Percentiles rank a stretch among this genome's conserved stretches.
These are phyloP conservation scores for Dicaeum eximium DNA, from an alignment of 2,113 vertebrate genomes.

Conservation along the genomic window DNA sequence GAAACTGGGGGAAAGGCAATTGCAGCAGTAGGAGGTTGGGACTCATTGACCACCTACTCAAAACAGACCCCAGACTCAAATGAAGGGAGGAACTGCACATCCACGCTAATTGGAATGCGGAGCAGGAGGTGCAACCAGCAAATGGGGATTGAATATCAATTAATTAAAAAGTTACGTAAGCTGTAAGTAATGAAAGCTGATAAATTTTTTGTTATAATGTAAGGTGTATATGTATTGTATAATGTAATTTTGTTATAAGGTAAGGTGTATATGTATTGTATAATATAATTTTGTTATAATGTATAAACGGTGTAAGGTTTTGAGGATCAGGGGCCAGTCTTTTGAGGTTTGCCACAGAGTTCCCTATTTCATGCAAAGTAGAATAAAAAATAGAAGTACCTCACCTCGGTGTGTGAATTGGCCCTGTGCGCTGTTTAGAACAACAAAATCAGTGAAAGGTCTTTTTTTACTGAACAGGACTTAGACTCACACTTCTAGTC, in stretches of 20 bases:
- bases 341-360: background rate
- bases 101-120: background rate
- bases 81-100: background rate
- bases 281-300: background rate
- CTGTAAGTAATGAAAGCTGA: background rate
- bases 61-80: background rate
- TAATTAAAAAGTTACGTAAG: background rate
- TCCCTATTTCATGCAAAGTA: rapidly evolving
- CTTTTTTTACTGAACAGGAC: background rate
- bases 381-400: background rate
- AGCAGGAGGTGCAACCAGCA: background rate
- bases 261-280: too few relatives aligned
- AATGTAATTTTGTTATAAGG: too few relatives aligned
- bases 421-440: background rate
- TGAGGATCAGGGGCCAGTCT: background rate
- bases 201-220: background rate
- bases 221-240: too few relatives aligned
- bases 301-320: too few relatives aligned
- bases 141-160: background rate
- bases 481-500: background rate
- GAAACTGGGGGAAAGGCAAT: background rate
- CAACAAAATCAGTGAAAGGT: background rate
- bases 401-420: rapidly evolving
- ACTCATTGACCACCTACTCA: background rate
- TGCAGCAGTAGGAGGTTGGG: background rate